Conservation (phyloP, 2,888 invertebrate genomes). For the Tenodera sinensis region DNA sequence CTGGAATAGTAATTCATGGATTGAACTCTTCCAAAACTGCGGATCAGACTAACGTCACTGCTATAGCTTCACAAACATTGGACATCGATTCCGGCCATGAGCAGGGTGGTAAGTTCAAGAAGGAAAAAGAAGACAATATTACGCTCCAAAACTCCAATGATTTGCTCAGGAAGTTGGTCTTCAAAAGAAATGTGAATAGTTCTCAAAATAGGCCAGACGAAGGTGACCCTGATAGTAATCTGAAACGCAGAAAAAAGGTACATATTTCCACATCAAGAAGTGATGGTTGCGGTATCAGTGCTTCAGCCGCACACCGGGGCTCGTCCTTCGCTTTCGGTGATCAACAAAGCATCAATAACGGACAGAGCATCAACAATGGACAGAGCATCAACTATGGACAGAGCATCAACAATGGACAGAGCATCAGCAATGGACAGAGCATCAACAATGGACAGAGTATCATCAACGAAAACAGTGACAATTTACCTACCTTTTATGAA, state of each 20-base stretch:
- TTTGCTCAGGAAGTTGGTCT: not conserved
- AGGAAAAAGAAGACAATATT: not conserved
- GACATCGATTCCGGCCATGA: not conserved
- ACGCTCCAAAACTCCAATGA: not conserved
- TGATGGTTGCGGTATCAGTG: not conserved
- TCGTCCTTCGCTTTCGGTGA: not conserved
- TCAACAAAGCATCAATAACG: not conserved
- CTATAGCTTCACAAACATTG: too few species aligned
- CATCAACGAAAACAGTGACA: not conserved
- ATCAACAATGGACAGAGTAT: not conserved
- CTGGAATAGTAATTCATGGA: not conserved
- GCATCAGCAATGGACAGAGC: not conserved
- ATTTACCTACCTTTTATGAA: not conserved
- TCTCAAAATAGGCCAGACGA: not conserved
- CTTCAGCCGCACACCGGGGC: not conserved
- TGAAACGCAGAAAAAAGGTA: not conserved
- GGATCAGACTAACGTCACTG: too few species aligned
- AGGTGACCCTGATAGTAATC: not conserved
- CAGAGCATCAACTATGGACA: too few species aligned
- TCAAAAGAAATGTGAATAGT: not conserved
- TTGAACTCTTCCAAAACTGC: too few species aligned
- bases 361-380: not conserved
- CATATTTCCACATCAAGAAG: not conserved
- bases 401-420: not conserved
- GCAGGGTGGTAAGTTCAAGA: not conserved